Evolutionary conservation across 2,888 invertebrate species (phyloP), one percentile per base, ranked within the genome.

Genomic region (Hirtodrosophila histrioides): DNA sequence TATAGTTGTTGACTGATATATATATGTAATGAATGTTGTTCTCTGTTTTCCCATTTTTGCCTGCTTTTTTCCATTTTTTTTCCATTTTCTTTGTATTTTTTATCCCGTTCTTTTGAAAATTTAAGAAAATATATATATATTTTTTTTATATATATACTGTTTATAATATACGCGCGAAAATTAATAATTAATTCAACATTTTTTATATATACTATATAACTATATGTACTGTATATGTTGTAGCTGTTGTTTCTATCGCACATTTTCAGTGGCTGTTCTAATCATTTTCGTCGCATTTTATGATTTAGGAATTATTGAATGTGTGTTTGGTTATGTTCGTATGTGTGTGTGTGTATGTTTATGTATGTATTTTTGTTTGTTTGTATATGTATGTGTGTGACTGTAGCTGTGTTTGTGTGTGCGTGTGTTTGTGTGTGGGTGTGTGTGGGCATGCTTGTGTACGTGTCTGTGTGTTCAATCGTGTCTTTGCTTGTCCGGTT

Each of bases 181-280:
- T 85, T 87, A 87, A 84, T 75, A 70, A 81, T 87, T 85, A 85
- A 84, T 82, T 82, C 78, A 82, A 82, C 82, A 87, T 85, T 69
- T 62, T 56, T 69, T 79, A 79, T 86, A 84, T 82, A 86, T 86
- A 86, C 75, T 78, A 84, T 85, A 70, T 82, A 82, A 75, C 75
- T 87, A 75, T 80, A 78, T 82, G 75, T 84, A 79, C 68, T 82
- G 66, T 83, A 54, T 78, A 45, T 71, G 45, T 49, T 79, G 64
- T 55, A 29, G 68, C 60, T 64, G 54, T 69, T 55, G 46, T 72
- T 79, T 41, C 35, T 62, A 74, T 73, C 55, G 69, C 69, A 69
- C 58, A 63, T 48, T 80, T 70, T 49, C 57, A 63, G 70, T 62
- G 74, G 68, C 71, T 71, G 60, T 67, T 69, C 39, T 51, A 69